Evolutionary conservation across 2,888 invertebrate genomes (phyloP).

Genomic region (Polydrusus tereticollis): DNA sequence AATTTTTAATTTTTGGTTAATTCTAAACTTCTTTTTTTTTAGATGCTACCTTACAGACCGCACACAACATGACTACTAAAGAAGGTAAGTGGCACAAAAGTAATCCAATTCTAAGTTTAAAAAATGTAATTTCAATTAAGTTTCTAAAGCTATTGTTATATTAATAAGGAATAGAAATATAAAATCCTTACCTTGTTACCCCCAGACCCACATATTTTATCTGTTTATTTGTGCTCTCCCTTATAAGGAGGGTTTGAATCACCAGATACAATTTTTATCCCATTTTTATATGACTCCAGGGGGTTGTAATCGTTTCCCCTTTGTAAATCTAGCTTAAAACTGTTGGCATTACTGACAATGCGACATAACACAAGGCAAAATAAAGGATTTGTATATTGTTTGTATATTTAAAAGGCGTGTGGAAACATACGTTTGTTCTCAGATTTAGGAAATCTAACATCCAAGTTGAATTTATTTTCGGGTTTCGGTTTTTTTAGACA

Average conservation of each 20-base stretch:
- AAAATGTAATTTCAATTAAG: no score
- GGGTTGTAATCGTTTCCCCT: constrained; percentile 42
- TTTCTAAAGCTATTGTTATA: no score
- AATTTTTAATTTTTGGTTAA: no score
- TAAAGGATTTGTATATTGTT: constrained; percentile 36
- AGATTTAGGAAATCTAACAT: constrained; percentile 5
- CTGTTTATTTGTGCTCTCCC: no score
- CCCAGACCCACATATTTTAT: no score
- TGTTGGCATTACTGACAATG: constrained; percentile 40
- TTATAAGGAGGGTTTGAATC: constrained; percentile 21
- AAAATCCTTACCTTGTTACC: no score
- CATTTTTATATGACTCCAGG: constrained; percentile 37
- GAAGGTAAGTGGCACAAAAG: no score
- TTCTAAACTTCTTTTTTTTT: no score
- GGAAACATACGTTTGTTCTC: constrained; percentile 39
- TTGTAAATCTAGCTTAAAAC: constrained; percentile 46
- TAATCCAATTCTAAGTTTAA: no score
- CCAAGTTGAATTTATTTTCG: constrained; percentile 11
- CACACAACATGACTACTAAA: no score
- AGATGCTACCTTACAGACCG: no score
- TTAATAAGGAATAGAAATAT: no score
- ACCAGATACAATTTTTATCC: constrained; percentile 29
- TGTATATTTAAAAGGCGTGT: constrained; percentile 36
- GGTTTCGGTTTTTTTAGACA: neutral
- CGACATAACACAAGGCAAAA: constrained; percentile 37